Conservation (phyloP, 2,113 vertebrate genomes). For the Tylochromis polylepis region DNA sequence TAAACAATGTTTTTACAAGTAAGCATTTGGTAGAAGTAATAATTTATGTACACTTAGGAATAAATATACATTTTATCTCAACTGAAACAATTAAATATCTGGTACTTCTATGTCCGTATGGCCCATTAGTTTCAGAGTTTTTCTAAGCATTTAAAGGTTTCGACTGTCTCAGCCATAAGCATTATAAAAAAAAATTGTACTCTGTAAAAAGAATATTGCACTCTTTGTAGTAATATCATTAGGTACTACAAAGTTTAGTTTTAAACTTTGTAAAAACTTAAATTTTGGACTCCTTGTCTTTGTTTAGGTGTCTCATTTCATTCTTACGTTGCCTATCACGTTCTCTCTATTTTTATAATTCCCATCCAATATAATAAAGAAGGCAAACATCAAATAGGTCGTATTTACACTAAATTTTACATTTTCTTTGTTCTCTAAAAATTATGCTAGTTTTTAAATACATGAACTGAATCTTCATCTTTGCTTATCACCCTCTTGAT, state of each 20-base stretch:
- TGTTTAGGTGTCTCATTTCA: neutral
- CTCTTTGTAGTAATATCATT: neutral
- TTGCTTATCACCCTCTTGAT: neutral
- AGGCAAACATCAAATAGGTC: rapidly evolving
- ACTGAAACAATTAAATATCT: neutral
- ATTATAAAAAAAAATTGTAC: neutral
- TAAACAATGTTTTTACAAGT: neutral
- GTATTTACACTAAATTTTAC: neutral
- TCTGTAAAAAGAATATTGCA: neutral
- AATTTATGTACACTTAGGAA: neutral
- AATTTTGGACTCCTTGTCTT: neutral
- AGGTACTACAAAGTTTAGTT: neutral
- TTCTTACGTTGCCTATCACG: neutral
- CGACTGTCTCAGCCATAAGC: neutral
- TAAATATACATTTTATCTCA: neutral
- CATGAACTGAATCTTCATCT: neutral
- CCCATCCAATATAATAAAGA: neutral
- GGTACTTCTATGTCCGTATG: neutral
- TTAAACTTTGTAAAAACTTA: too few relatives aligned
- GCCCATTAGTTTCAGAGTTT: neutral
- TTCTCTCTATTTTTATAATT: neutral
- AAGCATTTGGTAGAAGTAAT: neutral
- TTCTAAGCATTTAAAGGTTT: neutral
- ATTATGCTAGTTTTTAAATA: rapidly evolving
- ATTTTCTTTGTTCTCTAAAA: neutral